A percentile compares a stretch with the other conserved stretches of the same genome.
Conservation (phyloP, 2,888 invertebrate genomes). For the Campaea margaritaria region DNA sequence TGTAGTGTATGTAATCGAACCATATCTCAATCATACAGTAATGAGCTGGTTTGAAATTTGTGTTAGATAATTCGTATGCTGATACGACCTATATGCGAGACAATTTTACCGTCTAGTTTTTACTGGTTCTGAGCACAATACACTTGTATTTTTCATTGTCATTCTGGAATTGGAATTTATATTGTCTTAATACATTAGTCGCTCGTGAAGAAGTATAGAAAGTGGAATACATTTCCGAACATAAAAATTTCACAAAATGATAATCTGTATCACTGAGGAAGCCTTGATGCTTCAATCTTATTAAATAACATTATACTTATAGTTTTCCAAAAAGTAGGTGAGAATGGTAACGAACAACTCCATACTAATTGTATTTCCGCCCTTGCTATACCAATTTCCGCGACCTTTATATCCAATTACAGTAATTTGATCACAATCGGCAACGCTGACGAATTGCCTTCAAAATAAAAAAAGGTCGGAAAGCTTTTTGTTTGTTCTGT, state of each 20-base stretch:
- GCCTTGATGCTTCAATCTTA: neutral
- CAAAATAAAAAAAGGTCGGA: conserved; percentile 25
- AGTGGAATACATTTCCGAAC: no score
- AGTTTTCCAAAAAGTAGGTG: neutral
- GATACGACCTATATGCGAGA: no score
- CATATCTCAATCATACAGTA: no score
- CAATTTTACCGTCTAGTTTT: no score
- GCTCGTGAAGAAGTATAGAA: no score
- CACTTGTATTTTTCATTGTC: no score
- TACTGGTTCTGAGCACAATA: no score
- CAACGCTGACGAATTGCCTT: conserved; percentile 3
- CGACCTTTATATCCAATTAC: conserved; percentile 38
- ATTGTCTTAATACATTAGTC: neutral
- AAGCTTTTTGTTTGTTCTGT: conserved; percentile 16
- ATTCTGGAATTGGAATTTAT: neutral
- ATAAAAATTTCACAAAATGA: no score
- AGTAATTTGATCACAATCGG: conserved; percentile 26
- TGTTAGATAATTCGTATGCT: no score
- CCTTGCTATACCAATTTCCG: conserved; percentile 25
- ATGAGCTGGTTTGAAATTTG: no score
- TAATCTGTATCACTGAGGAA: no score
- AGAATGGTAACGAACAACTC: neutral
- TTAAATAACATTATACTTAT: neutral
- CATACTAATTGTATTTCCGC: conserved; percentile 18
- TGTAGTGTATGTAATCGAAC: no score